phyloP scores from a whole-genome alignment of 2,888 invertebrate genomes.

The Phalera bucephala region DNA sequence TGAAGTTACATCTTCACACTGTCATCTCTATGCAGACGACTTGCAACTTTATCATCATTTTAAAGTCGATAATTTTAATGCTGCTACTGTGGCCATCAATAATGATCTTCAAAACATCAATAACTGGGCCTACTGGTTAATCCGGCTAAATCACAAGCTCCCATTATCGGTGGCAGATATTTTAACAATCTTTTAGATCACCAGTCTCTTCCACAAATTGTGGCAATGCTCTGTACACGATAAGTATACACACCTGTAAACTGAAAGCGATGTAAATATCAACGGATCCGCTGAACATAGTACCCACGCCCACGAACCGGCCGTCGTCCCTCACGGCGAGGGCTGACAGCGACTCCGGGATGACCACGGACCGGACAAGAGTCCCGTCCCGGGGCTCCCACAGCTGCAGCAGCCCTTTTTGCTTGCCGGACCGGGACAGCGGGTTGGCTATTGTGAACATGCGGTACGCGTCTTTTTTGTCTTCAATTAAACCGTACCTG shows the following conservation, averaged over 20 bases:
- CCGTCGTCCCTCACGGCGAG: slow-evolving; percentile 96
- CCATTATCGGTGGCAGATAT: no score
- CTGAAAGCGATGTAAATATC: slow-evolving; percentile 96
- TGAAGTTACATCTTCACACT: no score
- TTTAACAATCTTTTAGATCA: no score
- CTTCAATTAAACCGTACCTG: slow-evolving; percentile 89
- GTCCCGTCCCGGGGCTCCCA: slow-evolving; percentile 86
- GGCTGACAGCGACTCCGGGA: slow-evolving; percentile 91
- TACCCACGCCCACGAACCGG: slow-evolving; percentile 94
- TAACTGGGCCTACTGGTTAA: no score
- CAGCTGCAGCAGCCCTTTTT: slow-evolving; percentile 89
- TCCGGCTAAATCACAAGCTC: no score
- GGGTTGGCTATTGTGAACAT: slow-evolving; percentile 93
- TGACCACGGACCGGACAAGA: slow-evolving; percentile 81
- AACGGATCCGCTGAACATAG: slow-evolving; percentile 96
- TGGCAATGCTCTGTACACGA: no score
- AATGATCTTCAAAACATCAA: no score
- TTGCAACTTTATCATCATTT: no score
- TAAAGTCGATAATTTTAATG: no score
- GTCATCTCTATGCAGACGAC: no score
- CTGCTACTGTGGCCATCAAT: no score
- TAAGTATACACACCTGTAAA: slow-evolving; percentile 88
- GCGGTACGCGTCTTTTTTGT: slow-evolving; percentile 84
- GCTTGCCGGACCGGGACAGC: slow-evolving; percentile 86
- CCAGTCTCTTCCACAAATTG: no score